Percentiles rank a stretch among this genome's conserved stretches.
Evolutionary conservation across 2,888 invertebrate genomes (phyloP).

Genomic region (Amphipoea oculea): DNA sequence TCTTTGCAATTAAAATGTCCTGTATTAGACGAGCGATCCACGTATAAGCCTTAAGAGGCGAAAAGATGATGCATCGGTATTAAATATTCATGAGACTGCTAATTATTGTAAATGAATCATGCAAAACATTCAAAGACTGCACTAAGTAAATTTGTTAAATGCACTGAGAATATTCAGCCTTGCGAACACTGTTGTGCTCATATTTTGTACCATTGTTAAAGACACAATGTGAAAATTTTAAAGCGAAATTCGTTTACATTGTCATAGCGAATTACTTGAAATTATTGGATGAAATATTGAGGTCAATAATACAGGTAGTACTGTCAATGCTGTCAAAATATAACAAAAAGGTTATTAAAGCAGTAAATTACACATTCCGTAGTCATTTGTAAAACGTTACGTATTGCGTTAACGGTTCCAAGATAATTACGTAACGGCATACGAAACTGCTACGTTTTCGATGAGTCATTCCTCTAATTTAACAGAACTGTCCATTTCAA

Average conservation of each 20-base stretch:
- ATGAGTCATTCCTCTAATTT: constrained; percentile 63
- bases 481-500: constrained; percentile 52
- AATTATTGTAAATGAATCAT: constrained; percentile 48
- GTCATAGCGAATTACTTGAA: constrained; percentile 9
- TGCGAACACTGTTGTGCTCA: background rate
- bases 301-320: constrained; percentile 40
- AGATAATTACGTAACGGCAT: constrained; percentile 61
- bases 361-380: constrained; percentile 52
- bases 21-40: constrained; percentile 17
- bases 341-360: constrained; percentile 41
- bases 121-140: constrained; percentile 38
- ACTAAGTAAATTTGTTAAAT: constrained; percentile 34
- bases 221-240: constrained; percentile 25
- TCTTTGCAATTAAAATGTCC: constrained; percentile 25
- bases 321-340: constrained; percentile 29
- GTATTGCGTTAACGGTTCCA: constrained; percentile 49
- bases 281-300: constrained; percentile 33
- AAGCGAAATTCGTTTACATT: constrained; percentile 9
- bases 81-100: constrained; percentile 45
- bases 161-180: constrained; percentile 16
- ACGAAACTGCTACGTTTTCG: constrained; percentile 46
- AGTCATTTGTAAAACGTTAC: constrained; percentile 56
- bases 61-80: constrained; percentile 37
- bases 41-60: constrained; percentile 27
- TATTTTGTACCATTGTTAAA: constrained; percentile 12